Evolutionary conservation across 2,113 vertebrate genomes (phyloP).

Genomic region (Sphyrna mokarran): DNA sequence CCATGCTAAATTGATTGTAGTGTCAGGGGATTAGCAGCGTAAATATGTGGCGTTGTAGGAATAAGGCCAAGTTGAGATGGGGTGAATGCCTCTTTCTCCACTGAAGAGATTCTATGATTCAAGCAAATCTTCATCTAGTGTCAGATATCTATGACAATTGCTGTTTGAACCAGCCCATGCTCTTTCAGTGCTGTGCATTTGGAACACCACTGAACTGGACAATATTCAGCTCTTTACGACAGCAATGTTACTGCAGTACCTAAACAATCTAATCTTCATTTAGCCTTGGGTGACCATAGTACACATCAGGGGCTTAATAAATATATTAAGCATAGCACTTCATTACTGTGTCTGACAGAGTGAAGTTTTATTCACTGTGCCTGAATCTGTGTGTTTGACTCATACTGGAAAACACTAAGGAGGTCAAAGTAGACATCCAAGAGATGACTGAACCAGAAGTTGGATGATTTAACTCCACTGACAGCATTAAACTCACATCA

Average conservation of each 20-base stretch:
- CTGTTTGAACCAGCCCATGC: background rate
- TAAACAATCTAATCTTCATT: background rate
- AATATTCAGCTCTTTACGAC: background rate
- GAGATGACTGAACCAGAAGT: background rate
- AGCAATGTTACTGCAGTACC: background rate
- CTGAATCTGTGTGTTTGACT: background rate
- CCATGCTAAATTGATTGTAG: too few relatives aligned
- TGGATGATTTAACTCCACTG: background rate
- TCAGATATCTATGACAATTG: background rate
- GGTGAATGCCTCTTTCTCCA: too few relatives aligned
- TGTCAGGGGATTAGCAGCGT: too few relatives aligned
- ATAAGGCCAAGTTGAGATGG: too few relatives aligned
- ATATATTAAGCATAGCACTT: background rate
- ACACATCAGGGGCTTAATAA: background rate
- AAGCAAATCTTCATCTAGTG: background rate
- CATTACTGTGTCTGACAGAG: background rate
- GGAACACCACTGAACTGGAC: background rate
- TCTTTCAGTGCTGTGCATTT: background rate
- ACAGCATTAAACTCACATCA: background rate
- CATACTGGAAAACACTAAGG: background rate
- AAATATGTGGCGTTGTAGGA: too few relatives aligned
- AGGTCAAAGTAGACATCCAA: background rate
- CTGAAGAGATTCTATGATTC: too few relatives aligned
- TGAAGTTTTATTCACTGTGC: background rate
- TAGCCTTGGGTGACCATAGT: background rate